Base-by-base conservation (phyloP, 1,140 invertebrate genomes). In the Zaprionus camerounensis region DNA sequence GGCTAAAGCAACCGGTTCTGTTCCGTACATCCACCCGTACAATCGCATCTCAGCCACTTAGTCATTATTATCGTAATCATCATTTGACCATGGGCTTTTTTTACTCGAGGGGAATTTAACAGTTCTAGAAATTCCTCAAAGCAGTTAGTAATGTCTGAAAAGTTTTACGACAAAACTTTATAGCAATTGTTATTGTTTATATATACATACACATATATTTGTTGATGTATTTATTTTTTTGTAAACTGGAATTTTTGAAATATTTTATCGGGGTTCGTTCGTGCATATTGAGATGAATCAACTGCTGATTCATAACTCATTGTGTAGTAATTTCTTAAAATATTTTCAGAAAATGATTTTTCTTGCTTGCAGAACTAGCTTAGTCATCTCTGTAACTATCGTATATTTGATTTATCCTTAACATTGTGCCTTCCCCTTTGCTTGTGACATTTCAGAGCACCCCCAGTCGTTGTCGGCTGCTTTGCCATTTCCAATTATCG, bases 51-150 rank as follows among this genome's bases (percentile, higher is more conserved):
- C 49, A 36, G 11, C 49, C 22, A 59, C 41, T 75, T 71, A 75
- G 67, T 76, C 73, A 76, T 61, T 66, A 71, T 61, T 61, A 61
- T 67, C 49, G 49, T 63, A 57, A 75, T 64, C 59, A 72, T 68
- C 41, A 53, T 68, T 53, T 62, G 38, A 34, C 41, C 26, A 61
- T 49, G 62, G n/a, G n/a, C 53, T 38, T 11, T 71, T 74, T 34
- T 34, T 34, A 3, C 7, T 34, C 31, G 31, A 17, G 41, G 41
- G 41, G 41, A 46, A 46, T 46, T 17, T 17, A 7, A 15, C 36
- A 5, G 36, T 38, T 13, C 36, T 7, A 44, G n/a, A 41, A 17
- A 46, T 9, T 7, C n/a, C 41, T 46, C n/a, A 20, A 46, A 46
- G 9, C 15, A 17, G n/a, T 44, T 44, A 17, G 41, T 7, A 44